phyloP scores from a whole-genome alignment of 2,797 vertebrate genomes.

The Propithecus deckenii region DNA sequence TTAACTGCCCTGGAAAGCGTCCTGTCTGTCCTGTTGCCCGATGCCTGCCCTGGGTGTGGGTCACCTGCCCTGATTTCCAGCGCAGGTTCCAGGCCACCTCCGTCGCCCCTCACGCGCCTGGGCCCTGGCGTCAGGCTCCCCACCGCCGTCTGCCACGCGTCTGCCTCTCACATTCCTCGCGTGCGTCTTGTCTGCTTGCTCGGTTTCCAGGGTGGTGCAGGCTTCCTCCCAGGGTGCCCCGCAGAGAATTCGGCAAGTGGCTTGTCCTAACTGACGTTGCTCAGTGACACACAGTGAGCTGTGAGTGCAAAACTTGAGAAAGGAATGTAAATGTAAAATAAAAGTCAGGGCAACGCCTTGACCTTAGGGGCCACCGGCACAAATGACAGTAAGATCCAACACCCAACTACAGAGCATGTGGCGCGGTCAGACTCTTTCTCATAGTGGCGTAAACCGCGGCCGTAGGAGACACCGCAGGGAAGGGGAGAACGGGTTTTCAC shows the following conservation, averaged over 20 bases:
- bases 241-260: rapidly evolving
- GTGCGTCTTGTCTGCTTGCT: background rate
- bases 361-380: background rate
- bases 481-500: background rate
- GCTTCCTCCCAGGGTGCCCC: rapidly evolving
- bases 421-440: background rate
- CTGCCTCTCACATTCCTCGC: rapidly evolving
- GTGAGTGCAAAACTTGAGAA: background rate
- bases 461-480: background rate
- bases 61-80: rapidly evolving
- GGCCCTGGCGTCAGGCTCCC: background rate
- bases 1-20: background rate
- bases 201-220: rapidly evolving
- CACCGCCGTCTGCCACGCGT: rapidly evolving
- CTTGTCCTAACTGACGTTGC: background rate
- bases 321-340: too few species aligned
- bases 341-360: background rate
- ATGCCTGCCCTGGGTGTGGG: rapidly evolving
- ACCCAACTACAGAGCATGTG: rapidly evolving
- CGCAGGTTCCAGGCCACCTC: rapidly evolving
- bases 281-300: background rate
- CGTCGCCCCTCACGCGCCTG: too few species aligned
- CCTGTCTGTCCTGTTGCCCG: background rate
- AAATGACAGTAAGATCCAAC: rapidly evolving
- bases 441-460: background rate